Percentiles rank a stretch among this genome's conserved stretches.
These are phyloP conservation scores for Leptarthrus brevirostris DNA, from an alignment of 2,888 invertebrate genomes.

Conservation along the genomic window DNA sequence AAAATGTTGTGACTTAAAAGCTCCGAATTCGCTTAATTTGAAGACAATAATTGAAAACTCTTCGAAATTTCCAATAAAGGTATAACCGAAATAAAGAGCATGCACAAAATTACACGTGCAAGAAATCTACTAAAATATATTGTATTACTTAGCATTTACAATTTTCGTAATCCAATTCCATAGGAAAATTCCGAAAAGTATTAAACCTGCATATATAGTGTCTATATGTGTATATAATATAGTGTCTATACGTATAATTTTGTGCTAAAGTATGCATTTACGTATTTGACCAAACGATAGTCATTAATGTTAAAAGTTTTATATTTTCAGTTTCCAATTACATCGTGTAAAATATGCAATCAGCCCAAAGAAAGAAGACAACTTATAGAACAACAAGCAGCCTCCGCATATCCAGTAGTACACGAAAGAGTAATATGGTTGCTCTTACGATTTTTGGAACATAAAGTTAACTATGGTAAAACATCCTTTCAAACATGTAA, in stretches of 20 bases:
- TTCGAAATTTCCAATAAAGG: constrained; percentile 50
- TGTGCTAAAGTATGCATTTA: no score
- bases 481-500: no score
- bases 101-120: no score
- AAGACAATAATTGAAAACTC: constrained; percentile 46
- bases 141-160: no score
- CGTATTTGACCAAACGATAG: no score
- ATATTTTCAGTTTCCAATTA: constrained; percentile 60
- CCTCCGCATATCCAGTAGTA: constrained; percentile 75
- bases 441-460: constrained; percentile 74
- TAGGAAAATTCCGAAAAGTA: no score
- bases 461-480: constrained; percentile 68
- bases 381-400: constrained; percentile 62
- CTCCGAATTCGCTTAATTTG: constrained; percentile 52
- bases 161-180: no score
- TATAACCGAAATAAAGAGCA: no score
- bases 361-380: constrained; percentile 59
- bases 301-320: background rate
- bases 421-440: constrained; percentile 75
- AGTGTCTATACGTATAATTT: no score
- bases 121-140: no score
- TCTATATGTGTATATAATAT: no score
- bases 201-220: no score
- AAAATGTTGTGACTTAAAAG: constrained; percentile 57
- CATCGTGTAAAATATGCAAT: constrained; percentile 61